phyloP scores from a whole-genome alignment of 2,888 invertebrate genomes.

The Apamea sordens region DNA sequence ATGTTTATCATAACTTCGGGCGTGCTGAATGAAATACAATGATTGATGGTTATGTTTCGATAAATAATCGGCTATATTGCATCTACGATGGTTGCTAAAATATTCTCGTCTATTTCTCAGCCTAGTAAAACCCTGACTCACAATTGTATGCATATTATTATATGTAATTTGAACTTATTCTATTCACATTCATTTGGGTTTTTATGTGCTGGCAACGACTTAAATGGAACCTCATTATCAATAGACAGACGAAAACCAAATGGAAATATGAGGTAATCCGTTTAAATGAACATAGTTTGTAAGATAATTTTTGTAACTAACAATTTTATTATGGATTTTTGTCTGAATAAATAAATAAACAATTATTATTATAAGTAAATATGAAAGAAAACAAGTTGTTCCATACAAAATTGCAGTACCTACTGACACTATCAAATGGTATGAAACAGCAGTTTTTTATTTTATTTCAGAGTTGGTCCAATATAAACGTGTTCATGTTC shows the following conservation, averaged over 20 bases:
- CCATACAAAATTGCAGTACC: not conserved
- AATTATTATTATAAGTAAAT: no score
- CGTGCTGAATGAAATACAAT: constrained; percentile 26
- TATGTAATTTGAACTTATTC: not conserved
- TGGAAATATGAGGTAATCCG: no score
- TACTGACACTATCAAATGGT: not conserved
- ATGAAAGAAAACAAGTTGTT: not conserved
- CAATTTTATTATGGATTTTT: no score
- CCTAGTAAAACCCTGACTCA: not conserved
- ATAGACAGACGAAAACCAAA: not conserved
- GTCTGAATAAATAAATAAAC: no score
- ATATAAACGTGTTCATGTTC: no score
- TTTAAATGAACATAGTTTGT: no score
- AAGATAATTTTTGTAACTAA: no score
- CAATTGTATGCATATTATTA: not conserved
- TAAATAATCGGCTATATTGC: constrained; percentile 11
- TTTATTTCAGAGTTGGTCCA: no score
- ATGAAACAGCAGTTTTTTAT: not conserved
- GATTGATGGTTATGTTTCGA: constrained; percentile 21
- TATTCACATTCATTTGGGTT: not conserved
- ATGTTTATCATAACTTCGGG: constrained; percentile 46
- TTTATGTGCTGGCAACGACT: not conserved
- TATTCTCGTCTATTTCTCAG: not conserved
- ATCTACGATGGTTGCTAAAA: not conserved
- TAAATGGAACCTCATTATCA: not conserved